Conservation (phyloP, 2,888 invertebrate genomes). For the Campopleginae sp. region DNA sequence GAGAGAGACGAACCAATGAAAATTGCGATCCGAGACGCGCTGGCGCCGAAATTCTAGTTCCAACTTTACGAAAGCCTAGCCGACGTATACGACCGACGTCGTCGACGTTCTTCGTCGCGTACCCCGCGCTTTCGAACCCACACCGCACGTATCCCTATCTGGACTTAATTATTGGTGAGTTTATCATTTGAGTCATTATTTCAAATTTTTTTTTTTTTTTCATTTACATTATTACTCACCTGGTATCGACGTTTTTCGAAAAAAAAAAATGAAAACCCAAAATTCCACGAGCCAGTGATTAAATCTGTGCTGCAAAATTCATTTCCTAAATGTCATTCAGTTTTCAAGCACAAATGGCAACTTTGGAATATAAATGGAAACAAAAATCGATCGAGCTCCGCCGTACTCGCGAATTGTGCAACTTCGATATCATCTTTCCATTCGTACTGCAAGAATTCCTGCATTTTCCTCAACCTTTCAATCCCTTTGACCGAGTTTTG, state of each 20-base stretch:
- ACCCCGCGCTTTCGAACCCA: conserved; percentile 81
- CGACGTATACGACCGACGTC: conserved; percentile 87
- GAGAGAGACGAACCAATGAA: conserved; percentile 78
- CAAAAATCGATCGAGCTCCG: conserved; percentile 65
- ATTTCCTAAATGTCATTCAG: conserved; percentile 11
- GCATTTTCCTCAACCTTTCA: background rate
- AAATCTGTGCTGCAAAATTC: background rate
- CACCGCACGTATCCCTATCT: conserved; percentile 80
- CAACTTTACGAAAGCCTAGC: conserved; percentile 70
- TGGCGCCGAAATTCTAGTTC: conserved; percentile 82
- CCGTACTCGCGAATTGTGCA: conserved; percentile 60
- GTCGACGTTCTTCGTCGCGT: conserved; percentile 83
- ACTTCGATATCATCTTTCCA: conserved; percentile 17
- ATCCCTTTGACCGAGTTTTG: conserved; percentile 14
- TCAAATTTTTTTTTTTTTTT: background rate
- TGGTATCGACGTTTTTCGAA: background rate
- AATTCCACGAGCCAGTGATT: background rate
- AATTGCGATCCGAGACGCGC: conserved; percentile 80
- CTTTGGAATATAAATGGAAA: conserved; percentile 40
- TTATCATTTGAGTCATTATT: conserved; percentile 68
- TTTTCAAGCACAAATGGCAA: conserved; percentile 11
- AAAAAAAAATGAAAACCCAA: background rate
- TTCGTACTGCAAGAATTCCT: conserved; percentile 42
- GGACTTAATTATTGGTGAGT: conserved; percentile 84
- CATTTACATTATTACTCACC: conserved; percentile 16